Percentiles rank a stretch among this genome's conserved stretches.
Conservation (phyloP, 2,113 vertebrate species). For the Ictalurus punctatus region DNA sequence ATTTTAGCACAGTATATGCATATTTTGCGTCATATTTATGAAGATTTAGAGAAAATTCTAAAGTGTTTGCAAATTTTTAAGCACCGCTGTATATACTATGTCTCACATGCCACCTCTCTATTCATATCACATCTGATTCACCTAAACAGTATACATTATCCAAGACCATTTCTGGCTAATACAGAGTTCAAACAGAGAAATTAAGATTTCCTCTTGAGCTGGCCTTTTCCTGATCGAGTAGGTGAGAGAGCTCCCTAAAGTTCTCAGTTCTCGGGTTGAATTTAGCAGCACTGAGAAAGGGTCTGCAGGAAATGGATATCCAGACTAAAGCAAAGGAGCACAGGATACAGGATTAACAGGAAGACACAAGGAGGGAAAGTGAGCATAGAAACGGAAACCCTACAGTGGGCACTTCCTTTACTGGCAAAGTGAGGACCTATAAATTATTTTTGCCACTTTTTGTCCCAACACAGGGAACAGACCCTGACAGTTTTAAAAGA, state of each 20-base stretch:
- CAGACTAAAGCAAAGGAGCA: slow-evolving; percentile 43
- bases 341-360: slow-evolving; percentile 37
- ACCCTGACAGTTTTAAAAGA: neutral
- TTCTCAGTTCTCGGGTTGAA: neutral
- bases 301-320: slow-evolving; percentile 37
- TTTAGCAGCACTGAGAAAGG: slow-evolving; percentile 6
- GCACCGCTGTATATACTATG: neutral
- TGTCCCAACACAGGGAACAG: neutral
- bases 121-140: neutral
- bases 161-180: neutral
- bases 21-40: too few species aligned
- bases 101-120: neutral
- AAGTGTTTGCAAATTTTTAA: too few species aligned
- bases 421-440: slow-evolving; percentile 1
- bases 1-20: too few species aligned
- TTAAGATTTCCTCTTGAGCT: neutral
- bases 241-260: neutral
- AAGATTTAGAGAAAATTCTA: too few species aligned
- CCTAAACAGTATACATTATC: neutral
- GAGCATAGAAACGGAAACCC: slow-evolving; percentile 14
- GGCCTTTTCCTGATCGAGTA: slow-evolving; percentile 1
- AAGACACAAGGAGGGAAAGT: slow-evolving; percentile 11
- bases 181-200: too few species aligned
- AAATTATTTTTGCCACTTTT: slow-evolving; percentile 14
- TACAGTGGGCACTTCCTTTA: slow-evolving; percentile 24